Percentiles rank a stretch among this genome's conserved stretches.
These are phyloP conservation scores for Dendrolimus kikuchii DNA, from an alignment of 1,140 invertebrate species.

Conservation along the genomic window DNA sequence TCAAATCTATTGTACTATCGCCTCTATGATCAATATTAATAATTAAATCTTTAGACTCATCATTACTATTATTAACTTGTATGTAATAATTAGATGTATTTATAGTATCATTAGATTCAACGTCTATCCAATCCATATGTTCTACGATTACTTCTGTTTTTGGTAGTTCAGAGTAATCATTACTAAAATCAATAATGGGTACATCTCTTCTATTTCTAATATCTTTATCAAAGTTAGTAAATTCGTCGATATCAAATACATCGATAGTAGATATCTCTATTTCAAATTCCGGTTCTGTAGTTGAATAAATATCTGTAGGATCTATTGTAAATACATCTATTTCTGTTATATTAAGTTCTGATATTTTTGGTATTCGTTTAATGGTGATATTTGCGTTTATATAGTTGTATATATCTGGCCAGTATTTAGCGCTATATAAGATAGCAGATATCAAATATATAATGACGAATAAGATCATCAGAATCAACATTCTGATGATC, in stretches of 20 bases:
- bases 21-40: too few species aligned
- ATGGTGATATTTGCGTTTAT: constrained; percentile 57
- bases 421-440: constrained; percentile 48
- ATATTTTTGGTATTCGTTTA: constrained; percentile 48
- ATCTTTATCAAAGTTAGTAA: constrained; percentile 8
- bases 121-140: constrained; percentile 12
- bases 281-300: constrained; percentile 25
- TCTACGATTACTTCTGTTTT: constrained; percentile 10
- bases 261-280: constrained; percentile 20
- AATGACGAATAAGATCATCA: constrained; percentile 43
- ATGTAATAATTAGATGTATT: too few species aligned
- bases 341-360: constrained; percentile 38
- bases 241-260: constrained; percentile 10
- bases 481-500: constrained; percentile 36
- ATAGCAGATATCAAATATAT: constrained; percentile 39
- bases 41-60: too few species aligned
- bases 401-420: constrained; percentile 56
- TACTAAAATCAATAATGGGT: constrained; percentile 4
- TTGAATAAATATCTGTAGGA: constrained; percentile 30
- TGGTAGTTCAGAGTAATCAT: constrained; percentile 14
- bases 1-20: too few species aligned
- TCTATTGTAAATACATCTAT: constrained; percentile 19
- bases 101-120: background rate
- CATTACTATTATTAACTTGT: too few species aligned
- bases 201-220: constrained; percentile 14